Percentiles rank a stretch among this genome's conserved stretches.
Conservation (phyloP, 2,888 invertebrate species). For the Erebia aethiops region DNA sequence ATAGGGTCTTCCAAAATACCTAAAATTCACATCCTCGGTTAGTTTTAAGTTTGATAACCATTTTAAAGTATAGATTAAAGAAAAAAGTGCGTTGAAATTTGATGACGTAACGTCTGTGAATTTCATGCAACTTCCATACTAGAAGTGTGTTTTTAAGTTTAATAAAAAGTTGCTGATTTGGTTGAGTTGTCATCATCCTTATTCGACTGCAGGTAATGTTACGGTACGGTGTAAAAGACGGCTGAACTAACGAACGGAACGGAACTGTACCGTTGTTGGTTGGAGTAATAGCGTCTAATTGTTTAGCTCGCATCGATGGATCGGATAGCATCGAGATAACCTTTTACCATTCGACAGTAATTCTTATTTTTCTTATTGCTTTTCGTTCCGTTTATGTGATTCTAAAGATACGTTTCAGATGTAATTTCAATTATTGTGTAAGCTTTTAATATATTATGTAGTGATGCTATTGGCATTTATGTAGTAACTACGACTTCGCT, state of each 20-base stretch:
- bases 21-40: not conserved
- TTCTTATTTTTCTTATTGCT: conserved; percentile 34
- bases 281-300: conserved; percentile 78
- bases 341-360: conserved; percentile 44
- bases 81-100: too few species aligned
- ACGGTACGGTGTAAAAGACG: conserved; percentile 48
- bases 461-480: not conserved
- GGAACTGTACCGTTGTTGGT: conserved; percentile 56
- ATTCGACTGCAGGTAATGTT: not conserved
- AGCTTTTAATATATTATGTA: not conserved
- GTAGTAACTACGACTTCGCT: not conserved
- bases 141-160: too few species aligned
- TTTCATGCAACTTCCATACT: too few species aligned
- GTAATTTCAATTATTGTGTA: conserved; percentile 19
- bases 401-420: conserved; percentile 16
- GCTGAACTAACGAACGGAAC: conserved; percentile 36
- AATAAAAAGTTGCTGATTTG: too few species aligned
- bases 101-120: too few species aligned
- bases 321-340: conserved; percentile 52
- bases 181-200: too few species aligned
- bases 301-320: conserved; percentile 65
- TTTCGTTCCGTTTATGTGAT: conserved; percentile 19
- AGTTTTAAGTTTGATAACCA: too few species aligned
- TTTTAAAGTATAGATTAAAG: too few species aligned
- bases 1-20: too few species aligned